Percentiles rank a stretch among this genome's conserved stretches.
Conservation (phyloP, 2,888 invertebrate genomes). For the Ephialtes manifestator region DNA sequence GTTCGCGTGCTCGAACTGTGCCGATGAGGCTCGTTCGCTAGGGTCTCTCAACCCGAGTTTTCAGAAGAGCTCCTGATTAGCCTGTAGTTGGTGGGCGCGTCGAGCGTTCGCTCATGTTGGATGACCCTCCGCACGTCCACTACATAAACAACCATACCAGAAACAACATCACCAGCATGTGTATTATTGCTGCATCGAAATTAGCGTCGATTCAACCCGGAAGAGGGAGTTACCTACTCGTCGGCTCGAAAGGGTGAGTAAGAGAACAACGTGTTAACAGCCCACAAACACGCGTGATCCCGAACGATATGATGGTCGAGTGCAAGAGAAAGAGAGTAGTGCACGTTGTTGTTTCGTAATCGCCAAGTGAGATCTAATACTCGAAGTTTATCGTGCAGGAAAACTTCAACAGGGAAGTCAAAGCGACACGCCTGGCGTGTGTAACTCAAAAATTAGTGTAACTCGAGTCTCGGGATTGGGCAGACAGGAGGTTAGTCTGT, state of each 20-base stretch:
- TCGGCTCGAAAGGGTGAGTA: constrained; percentile 34
- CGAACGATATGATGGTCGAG: constrained; percentile 12
- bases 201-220: constrained; percentile 23
- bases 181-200: constrained; percentile 56
- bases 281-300: constrained; percentile 58
- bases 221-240: not conserved
- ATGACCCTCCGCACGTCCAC: not conserved
- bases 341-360: constrained; percentile 15
- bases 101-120: not conserved
- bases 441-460: constrained; percentile 72
- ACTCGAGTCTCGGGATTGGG: not conserved
- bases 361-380: constrained; percentile 24
- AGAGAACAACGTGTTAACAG: constrained; percentile 60
- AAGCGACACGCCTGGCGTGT: constrained; percentile 57
- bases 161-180: constrained; percentile 29
- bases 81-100: constrained; percentile 17
- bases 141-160: constrained; percentile 14
- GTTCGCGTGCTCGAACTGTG: not conserved
- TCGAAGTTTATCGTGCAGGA: constrained; percentile 16
- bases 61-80: constrained; percentile 42
- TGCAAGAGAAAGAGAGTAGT: constrained; percentile 11
- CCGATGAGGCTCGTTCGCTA: not conserved
- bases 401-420: constrained; percentile 58
- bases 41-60: constrained; percentile 2
- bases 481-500: not conserved